phyloP scores from a whole-genome alignment of 2,888 invertebrate genomes.

The Hedya salicella region DNA sequence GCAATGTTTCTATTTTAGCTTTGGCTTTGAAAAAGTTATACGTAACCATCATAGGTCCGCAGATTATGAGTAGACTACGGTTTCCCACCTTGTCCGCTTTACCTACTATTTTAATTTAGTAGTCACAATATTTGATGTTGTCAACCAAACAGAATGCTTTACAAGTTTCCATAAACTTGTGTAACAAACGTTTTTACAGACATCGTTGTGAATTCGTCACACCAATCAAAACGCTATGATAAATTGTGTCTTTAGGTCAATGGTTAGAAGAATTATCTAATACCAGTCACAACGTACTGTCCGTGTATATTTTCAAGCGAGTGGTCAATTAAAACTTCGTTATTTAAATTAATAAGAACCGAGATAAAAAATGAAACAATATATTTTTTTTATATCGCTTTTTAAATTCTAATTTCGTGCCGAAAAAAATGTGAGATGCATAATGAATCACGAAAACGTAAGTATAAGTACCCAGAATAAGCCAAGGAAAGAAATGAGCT shows the following conservation, averaged over 20 bases:
- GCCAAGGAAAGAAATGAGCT: background rate
- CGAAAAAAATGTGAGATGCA: background rate
- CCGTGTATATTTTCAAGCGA: background rate
- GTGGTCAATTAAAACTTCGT: background rate
- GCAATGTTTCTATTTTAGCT: too few species aligned
- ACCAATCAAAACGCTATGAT: background rate
- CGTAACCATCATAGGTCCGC: too few species aligned
- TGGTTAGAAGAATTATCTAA: background rate
- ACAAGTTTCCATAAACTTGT: background rate
- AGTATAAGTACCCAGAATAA: background rate
- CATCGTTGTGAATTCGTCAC: background rate
- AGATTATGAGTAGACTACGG: too few species aligned
- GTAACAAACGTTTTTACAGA: background rate
- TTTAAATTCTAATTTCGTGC: background rate
- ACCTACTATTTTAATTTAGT: too few species aligned
- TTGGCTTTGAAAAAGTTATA: too few species aligned
- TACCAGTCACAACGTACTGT: background rate
- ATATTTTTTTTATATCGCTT: background rate
- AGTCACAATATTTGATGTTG: too few species aligned
- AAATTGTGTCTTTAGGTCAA: slow-evolving; percentile 18
- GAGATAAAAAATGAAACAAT: background rate
- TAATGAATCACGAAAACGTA: background rate
- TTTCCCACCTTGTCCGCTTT: too few species aligned
- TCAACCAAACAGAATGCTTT: too few species aligned
- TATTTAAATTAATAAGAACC: background rate